phyloP scores from a whole-genome alignment of 2,888 invertebrate species.

The Epirrhoe alternata region DNA sequence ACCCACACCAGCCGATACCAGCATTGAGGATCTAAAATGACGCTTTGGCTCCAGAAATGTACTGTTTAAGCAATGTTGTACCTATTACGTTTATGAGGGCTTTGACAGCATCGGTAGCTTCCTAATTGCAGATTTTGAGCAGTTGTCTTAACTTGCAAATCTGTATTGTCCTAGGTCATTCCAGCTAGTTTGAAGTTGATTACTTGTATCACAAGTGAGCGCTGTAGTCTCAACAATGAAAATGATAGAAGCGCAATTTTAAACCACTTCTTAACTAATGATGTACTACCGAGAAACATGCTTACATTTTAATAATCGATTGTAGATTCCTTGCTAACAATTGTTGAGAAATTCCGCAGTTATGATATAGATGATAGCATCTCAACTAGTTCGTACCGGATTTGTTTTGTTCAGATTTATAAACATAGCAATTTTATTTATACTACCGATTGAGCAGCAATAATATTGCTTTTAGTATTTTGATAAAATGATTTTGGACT shows the following conservation, averaged over 20 bases:
- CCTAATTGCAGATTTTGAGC: no score
- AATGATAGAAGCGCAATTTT: conserved; percentile 55
- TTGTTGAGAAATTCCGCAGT: conserved; percentile 62
- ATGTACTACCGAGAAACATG: conserved; percentile 65
- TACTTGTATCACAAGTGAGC: no score
- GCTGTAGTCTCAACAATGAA: no score
- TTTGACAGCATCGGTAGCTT: no score
- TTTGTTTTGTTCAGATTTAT: conserved; percentile 38
- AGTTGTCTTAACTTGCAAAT: no score
- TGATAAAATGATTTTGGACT: no score
- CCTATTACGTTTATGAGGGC: no score
- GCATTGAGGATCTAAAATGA: conserved; percentile 60
- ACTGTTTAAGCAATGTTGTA: no score
- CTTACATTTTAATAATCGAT: conserved; percentile 77
- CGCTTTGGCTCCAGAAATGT: conserved; percentile 38
- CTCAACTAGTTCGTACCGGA: conserved; percentile 44
- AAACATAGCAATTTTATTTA: conserved; percentile 18
- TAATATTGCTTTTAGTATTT: no score
- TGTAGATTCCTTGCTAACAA: conserved; percentile 63
- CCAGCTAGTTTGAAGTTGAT: no score
- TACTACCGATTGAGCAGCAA: conserved; percentile 14
- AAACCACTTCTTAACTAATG: conserved; percentile 57
- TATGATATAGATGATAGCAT: conserved; percentile 55
- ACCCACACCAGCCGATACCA: conserved; percentile 70
- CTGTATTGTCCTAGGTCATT: no score